Evolutionary conservation across 2,113 vertebrate species (phyloP), one percentile per base, ranked within the genome.

Genomic region (Saguinus imperator): DNA sequence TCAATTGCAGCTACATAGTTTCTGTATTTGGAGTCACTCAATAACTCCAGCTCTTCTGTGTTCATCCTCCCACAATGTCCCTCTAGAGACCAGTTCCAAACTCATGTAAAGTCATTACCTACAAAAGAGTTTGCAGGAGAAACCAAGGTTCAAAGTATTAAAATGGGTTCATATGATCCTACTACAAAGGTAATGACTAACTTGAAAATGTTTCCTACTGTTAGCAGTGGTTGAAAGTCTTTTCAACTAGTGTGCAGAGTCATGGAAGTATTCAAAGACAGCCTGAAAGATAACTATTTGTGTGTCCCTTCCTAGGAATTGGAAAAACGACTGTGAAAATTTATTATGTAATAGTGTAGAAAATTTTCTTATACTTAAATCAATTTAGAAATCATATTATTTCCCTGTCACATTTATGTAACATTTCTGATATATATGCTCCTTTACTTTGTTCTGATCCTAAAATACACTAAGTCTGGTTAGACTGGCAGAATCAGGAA

Each of bases 1-100:
- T 99, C 99, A 97, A 99, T 99, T 52, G 99, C 99, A 52, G 99
- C 99, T 97, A 99, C 99, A 98, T 99, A 99, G 98, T 99, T 99
- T 98, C 99, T 99, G 98, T 99, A 99, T 94, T 99, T 99, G 93
- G 99, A 99, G 99, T 99, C 99, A 99, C 99, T 98, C 98, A 99
- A 97, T 97, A 99, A 98, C 98, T 99, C 99, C 99, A 99, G 97
- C 99, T 99, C 99, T 98, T 99, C 99, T 96, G 99, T 99, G 98
- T 99, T 99, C 99, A 99, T 99, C 98, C 99, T 99, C 99, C 99
- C 99, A 98, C 98, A 9, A 98, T 97, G 98, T 98, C 98, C 98
- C 97, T 43, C 99, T 99, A 99, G 98, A 98, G 98, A 98, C 97
- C 73, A 98, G 98, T 94, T 98, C 98, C 98, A 97, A 98, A 98